phyloP scores from a whole-genome alignment of 2,888 invertebrate genomes.

The Ichneumoninae sp. region DNA sequence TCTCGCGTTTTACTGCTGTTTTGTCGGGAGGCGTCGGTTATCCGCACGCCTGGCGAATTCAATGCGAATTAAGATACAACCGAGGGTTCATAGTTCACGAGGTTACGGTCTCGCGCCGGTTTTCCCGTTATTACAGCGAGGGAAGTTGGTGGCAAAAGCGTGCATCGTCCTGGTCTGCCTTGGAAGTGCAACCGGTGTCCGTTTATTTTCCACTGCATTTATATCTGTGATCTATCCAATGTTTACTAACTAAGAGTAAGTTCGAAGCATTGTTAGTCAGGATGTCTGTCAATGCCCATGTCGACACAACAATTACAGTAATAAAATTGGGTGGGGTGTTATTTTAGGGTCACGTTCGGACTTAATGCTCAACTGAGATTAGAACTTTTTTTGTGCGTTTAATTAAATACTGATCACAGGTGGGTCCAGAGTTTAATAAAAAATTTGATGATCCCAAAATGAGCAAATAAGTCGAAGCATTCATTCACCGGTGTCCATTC shows the following conservation, averaged over 20 bases:
- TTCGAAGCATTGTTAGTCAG: neutral
- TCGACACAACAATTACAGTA: neutral
- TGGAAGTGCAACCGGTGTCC: neutral
- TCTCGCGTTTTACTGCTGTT: constrained; percentile 35
- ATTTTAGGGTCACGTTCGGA: neutral
- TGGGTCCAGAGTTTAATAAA: neutral
- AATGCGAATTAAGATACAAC: constrained; percentile 53
- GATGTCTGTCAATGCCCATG: neutral
- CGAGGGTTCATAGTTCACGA: constrained; percentile 72
- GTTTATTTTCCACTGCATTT: neutral
- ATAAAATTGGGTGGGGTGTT: neutral
- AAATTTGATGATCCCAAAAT: neutral
- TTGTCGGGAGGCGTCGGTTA: constrained; percentile 41
- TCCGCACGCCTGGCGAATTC: constrained; percentile 56
- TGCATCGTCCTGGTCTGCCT: constrained; percentile 12
- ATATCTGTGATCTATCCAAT: neutral
- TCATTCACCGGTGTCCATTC: neutral
- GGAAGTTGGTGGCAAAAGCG: constrained; percentile 16
- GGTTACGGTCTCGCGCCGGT: constrained; percentile 62
- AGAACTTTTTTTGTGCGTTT: neutral
- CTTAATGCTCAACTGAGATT: neutral
- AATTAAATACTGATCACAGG: neutral
- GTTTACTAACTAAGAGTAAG: neutral
- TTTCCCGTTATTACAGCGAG: constrained; percentile 69
- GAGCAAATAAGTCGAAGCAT: neutral